Conservation (phyloP, 2,797 vertebrate species). For the Crocodylus rhombifer region DNA sequence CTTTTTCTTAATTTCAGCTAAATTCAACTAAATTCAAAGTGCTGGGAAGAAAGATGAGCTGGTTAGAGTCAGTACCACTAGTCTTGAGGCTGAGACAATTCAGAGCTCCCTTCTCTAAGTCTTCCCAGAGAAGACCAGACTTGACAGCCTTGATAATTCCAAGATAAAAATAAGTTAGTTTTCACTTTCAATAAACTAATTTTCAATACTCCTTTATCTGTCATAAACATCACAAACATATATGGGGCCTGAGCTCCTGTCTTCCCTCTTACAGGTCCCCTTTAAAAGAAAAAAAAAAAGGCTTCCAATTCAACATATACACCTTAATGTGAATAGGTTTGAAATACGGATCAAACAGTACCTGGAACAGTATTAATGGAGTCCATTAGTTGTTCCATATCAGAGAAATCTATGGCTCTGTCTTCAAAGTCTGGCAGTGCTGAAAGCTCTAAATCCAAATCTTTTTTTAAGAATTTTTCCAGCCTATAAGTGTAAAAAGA, state of each 20-base stretch:
- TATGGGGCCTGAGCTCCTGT: background rate
- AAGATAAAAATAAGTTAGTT: background rate
- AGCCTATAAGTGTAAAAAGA: conserved; percentile 80
- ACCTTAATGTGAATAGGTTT: conserved; percentile 52
- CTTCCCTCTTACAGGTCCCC: background rate
- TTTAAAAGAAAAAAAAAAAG: conserved; percentile 2
- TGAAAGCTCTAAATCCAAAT: conserved; percentile 85
- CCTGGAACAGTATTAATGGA: conserved; percentile 91
- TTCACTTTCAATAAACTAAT: background rate
- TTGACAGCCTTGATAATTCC: background rate
- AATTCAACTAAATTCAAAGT: background rate
- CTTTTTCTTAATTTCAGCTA: background rate
- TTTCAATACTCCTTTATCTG: background rate
- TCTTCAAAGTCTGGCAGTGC: conserved; percentile 85
- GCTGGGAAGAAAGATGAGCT: background rate
- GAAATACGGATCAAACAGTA: conserved; percentile 65
- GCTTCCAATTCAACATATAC: background rate
- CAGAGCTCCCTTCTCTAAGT: background rate
- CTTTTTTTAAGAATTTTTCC: conserved; percentile 86
- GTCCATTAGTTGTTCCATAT: conserved; percentile 93
- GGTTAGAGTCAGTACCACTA: background rate
- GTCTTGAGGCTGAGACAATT: background rate
- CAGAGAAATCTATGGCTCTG: conserved; percentile 86
- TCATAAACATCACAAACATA: background rate
- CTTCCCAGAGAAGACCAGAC: background rate